Evolutionary conservation across 2,797 vertebrate species (phyloP).

Genomic region (Melanotaenia boesemani): DNA sequence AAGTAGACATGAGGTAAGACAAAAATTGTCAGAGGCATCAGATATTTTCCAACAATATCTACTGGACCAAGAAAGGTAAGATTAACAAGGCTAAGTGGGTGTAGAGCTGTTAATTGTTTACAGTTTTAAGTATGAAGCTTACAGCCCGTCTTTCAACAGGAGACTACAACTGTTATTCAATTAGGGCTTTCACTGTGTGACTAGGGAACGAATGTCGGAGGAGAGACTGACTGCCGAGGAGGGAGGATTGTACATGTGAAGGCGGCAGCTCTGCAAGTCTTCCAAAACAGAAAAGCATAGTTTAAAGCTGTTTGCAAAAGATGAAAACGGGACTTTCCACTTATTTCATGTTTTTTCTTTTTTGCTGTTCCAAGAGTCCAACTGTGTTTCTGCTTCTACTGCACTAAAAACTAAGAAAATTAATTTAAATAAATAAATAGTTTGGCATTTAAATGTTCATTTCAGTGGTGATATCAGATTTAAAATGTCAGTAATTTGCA

Average conservation of each 20-base stretch:
- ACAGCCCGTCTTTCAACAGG: slow-evolving; percentile 38
- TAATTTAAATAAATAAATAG: not conserved
- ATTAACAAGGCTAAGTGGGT: slow-evolving; percentile 33
- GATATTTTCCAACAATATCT: slow-evolving; percentile 25
- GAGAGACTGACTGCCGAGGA: slow-evolving; percentile 23
- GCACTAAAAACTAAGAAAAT: not conserved
- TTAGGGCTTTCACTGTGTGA: slow-evolving; percentile 62
- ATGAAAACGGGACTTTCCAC: slow-evolving; percentile 34
- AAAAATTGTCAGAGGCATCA: slow-evolving; percentile 36
- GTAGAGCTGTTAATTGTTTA: slow-evolving; percentile 10
- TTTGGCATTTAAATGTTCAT: slow-evolving; percentile 30
- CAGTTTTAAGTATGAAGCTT: slow-evolving; percentile 41
- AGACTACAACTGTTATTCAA: slow-evolving; percentile 65
- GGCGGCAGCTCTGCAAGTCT: slow-evolving; percentile 30
- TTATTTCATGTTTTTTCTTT: not conserved
- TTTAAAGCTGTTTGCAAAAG: slow-evolving; percentile 37
- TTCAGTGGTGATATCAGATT: slow-evolving; percentile 43
- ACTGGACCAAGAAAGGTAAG: slow-evolving; percentile 28
- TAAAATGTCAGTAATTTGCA: slow-evolving; percentile 42
- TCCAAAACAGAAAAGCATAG: slow-evolving; percentile 29
- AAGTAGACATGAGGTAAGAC: slow-evolving; percentile 26
- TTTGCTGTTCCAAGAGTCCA: slow-evolving; percentile 16
- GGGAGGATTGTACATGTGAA: slow-evolving; percentile 21
- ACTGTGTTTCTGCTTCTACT: slow-evolving; percentile 1
- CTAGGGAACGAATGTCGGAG: slow-evolving; percentile 35